Conservation (phyloP, 2,797 vertebrate species). For the Hyperoplus immaculatus region DNA sequence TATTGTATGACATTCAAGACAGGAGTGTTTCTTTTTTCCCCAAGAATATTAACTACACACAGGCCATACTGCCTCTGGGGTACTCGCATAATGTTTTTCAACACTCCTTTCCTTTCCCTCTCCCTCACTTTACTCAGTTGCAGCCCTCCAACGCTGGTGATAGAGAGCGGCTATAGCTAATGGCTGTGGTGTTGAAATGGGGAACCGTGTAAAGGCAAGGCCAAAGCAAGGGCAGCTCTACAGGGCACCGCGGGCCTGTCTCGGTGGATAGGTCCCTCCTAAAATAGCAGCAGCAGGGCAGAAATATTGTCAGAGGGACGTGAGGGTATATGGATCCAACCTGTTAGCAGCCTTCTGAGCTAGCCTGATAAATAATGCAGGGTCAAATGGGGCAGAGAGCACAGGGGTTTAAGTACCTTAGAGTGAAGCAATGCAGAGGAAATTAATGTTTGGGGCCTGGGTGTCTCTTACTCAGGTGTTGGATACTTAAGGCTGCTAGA, state of each 20-base stretch:
- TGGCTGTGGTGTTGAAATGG: slow-evolving; percentile 71
- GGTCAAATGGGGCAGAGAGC: slow-evolving; percentile 57
- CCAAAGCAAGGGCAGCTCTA: slow-evolving; percentile 50
- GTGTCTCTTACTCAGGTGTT: slow-evolving; percentile 42
- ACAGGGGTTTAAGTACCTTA: slow-evolving; percentile 45
- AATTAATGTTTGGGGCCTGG: slow-evolving; percentile 50
- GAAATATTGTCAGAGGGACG: slow-evolving; percentile 46
- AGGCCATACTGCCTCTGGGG: slow-evolving; percentile 3
- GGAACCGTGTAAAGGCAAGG: slow-evolving; percentile 25
- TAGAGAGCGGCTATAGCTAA: slow-evolving; percentile 59
- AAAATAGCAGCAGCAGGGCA: slow-evolving; percentile 46
- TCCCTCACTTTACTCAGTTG: slow-evolving; percentile 37
- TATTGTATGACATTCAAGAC: slow-evolving; percentile 18
- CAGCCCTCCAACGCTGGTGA: slow-evolving; percentile 48
- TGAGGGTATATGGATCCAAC: slow-evolving; percentile 51
- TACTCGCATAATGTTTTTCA: slow-evolving; percentile 61
- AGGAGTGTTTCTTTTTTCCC: slow-evolving; percentile 11
- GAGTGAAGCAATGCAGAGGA: slow-evolving; percentile 49
- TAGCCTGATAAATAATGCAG: slow-evolving; percentile 72
- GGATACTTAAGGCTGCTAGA: slow-evolving; percentile 16
- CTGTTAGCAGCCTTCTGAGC: slow-evolving; percentile 56
- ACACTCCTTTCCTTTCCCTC: slow-evolving; percentile 28
- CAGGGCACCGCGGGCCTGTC: slow-evolving; percentile 34
- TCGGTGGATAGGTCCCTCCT: slow-evolving; percentile 36
- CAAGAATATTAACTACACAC: slow-evolving; percentile 21